Percentiles rank a stretch among this genome's conserved stretches.
Evolutionary conservation across 2,888 invertebrate genomes (phyloP).

Genomic region (Phytoseiulus persimilis): DNA sequence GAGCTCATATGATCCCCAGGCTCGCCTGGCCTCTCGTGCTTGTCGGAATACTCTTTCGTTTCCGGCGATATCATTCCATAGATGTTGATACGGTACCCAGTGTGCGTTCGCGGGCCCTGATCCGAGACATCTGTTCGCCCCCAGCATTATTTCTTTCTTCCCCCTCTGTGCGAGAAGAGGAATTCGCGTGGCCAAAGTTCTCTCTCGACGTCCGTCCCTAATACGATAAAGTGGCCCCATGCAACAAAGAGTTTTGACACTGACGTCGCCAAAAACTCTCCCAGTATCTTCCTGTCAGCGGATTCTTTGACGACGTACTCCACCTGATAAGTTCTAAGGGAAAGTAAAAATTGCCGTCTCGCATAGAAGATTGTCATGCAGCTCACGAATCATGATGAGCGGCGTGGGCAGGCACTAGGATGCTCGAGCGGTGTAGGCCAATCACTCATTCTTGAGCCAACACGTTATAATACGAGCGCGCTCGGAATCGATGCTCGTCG

Average conservation of each 20-base stretch:
- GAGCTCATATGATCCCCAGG: neutral
- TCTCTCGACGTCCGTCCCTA: neutral
- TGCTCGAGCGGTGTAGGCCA: too few species aligned
- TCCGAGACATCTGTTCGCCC: neutral
- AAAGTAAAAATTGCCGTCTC: neutral
- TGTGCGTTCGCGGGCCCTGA: neutral
- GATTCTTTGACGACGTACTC: neutral
- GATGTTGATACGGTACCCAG: neutral
- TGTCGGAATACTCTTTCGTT: neutral
- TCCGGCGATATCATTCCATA: neutral
- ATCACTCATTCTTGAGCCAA: too few species aligned
- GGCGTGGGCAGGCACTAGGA: too few species aligned
- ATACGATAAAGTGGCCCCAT: neutral
- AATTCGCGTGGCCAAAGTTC: neutral
- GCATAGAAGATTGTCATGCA: too few species aligned
- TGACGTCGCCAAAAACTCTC: neutral
- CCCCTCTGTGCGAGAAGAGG: neutral
- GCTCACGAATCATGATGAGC: too few species aligned
- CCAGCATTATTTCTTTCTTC: neutral
- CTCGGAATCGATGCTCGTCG: neutral
- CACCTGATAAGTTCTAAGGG: neutral
- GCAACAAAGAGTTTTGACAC: neutral
- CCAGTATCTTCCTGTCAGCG: neutral
- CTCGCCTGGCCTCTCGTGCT: neutral
- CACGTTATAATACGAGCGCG: too few species aligned